phyloP scores from a whole-genome alignment of 2,888 invertebrate genomes.

The Eupsilia transversa region DNA sequence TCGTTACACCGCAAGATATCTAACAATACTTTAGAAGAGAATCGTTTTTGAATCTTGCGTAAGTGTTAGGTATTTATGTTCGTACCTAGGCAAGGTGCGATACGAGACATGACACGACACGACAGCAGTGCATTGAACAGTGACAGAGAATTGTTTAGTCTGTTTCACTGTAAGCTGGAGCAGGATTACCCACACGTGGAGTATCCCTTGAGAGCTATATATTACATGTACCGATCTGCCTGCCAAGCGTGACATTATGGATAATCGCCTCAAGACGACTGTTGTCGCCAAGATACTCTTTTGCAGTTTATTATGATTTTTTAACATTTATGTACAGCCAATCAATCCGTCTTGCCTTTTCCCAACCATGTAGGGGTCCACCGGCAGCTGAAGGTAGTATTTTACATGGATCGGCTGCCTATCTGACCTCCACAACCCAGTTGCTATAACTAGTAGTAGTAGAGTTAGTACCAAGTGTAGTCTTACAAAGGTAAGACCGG shows the following conservation, averaged over 20 bases:
- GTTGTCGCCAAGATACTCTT: neutral
- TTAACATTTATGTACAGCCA: no score
- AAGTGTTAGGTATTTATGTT: neutral
- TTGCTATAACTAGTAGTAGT: no score
- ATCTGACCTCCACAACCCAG: no score
- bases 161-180: constrained; percentile 18
- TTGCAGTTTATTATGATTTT: neutral
- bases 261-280: neutral
- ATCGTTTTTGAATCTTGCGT: neutral
- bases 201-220: constrained; percentile 11
- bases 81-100: neutral
- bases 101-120: neutral
- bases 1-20: neutral
- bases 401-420: no score
- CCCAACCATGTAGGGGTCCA: no score
- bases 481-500: no score
- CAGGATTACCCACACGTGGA: neutral
- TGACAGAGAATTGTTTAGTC: constrained; percentile 10
- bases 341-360: no score
- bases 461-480: no score
- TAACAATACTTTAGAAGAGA: neutral
- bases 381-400: no score
- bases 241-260: constrained; percentile 20
- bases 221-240: constrained; percentile 17
- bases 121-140: neutral